Evolutionary conservation across 2,113 vertebrate species (phyloP), one percentile per base, ranked within the genome.

Genomic region (Elephantulus edwardii): DNA sequence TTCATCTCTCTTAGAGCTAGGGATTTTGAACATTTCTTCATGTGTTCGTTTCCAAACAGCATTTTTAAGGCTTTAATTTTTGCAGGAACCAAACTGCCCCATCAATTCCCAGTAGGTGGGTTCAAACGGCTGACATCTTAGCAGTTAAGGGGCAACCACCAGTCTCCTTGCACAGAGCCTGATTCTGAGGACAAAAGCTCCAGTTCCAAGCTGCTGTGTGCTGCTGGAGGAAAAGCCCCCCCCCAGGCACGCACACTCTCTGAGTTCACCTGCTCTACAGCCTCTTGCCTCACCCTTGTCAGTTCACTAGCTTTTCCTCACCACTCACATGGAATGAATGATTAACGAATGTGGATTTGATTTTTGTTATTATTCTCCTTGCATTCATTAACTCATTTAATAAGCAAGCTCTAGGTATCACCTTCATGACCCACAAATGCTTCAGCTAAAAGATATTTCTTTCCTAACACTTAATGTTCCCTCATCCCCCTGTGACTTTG

Each of bases 361-460:
- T 50, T 94, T 83, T 60, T 81, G 44, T 74, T 78, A 46, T 80
- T 76, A 84, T 11, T 19, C 40, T 52, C 33, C 66, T 90, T 85
- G 42, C 14, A 88, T 68, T 93, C 44, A 42, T 91, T 75, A 87
- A 84, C 56, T 93, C n/a, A 60, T 64, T 87, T 75, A 80, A 72
- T 46, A 91, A 86, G 71, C 48, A 68, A 35, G 24, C 80, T 81
- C 62, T 68, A 48, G 68, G 64, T 35, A 80, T 52, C 44, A 4
- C 26, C 64, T 19, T 5, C 56, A 5, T 26, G 3, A 6, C 20
- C 13, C 44, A 13, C n/a, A 11, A 13, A 26, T 20, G 46, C n/a
- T 20, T 77, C 87, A 91, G 89, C 26, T 76, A 81, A 86, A 93
- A 89, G 81, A 38, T 68, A 66, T 75, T 90, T 86, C 44, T 68